Base-by-base conservation (phyloP, 2,888 invertebrate species). In the Conops quadrifasciatus region DNA sequence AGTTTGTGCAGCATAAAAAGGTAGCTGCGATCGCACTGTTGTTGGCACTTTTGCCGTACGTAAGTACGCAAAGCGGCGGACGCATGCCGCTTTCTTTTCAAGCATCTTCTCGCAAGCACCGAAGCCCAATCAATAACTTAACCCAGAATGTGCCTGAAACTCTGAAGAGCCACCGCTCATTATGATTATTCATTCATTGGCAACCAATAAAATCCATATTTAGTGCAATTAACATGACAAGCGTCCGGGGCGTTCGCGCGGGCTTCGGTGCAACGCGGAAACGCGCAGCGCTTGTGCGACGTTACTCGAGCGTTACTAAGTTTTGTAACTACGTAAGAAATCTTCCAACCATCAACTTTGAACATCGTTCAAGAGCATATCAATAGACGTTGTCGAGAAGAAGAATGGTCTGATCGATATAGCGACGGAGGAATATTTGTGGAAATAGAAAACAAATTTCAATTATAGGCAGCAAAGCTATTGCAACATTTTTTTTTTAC, bases 151-250 rank as follows among this genome's bases (percentile, higher is more conserved):
- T n/a, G n/a, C 19, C 15, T 64, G 16, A 26, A 24, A 21, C 9
- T 45, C 43, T 45, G 47, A 21, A 16, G 15, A 47, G 36, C 11
- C 60, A 71, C 9, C n/a, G 79, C 77, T 80, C 75, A 79, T 79
- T 80, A 78, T 75, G 72, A 75, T 72, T 77, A 81, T 81, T 80
- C 79, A 75, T 73, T 75, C 70, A 64, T 45, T 49, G 75, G 76
- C 76, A 76, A 78, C 71, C 82, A 82, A 82, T 82, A 80, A 81
- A 82, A 80, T 78, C 77, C 80, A 77, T 77, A 81, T 82, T 81
- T 80, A 72, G 80, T 78, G 76, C 77, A 75, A 82, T 82, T 82
- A 80, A 78, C 81, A 81, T 82, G 80, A 82, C 81, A 58, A 26
- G 9, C 47, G 49, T 60, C 9, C 56, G 21, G 21, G 21, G 24